Conservation (phyloP, 2,113 vertebrate genomes). For the Promerops cafer region DNA sequence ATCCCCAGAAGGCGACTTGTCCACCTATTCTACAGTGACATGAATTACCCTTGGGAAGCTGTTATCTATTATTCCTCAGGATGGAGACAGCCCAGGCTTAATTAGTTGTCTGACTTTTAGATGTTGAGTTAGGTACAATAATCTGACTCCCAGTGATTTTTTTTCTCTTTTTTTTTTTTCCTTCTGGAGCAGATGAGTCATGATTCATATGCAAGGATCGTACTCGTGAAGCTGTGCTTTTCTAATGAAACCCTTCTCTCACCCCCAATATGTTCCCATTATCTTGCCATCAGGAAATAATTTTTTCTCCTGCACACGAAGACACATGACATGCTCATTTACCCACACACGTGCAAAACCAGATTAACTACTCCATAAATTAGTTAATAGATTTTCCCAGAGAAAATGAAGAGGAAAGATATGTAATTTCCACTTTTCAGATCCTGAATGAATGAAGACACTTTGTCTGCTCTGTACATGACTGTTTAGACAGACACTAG, state of each 20-base stretch:
- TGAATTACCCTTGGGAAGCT: constrained; percentile 7
- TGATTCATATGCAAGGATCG: background rate
- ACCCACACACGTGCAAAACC: background rate
- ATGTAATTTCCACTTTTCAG: background rate
- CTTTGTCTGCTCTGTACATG: background rate
- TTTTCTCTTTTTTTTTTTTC: background rate
- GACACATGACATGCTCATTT: constrained; percentile 25
- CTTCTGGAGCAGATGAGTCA: constrained; percentile 11
- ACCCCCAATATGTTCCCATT: constrained; percentile 32
- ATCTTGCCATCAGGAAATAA: constrained; percentile 41
- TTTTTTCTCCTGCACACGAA: background rate
- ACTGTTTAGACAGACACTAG: background rate
- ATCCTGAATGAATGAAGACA: background rate
- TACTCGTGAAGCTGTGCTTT: background rate
- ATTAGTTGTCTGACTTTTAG: constrained; percentile 39
- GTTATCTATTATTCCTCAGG: constrained; percentile 8
- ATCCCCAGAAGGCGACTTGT: background rate
- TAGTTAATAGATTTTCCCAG: constrained; percentile 47
- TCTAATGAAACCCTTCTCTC: constrained; percentile 3
- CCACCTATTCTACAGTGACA: constrained; percentile 2
- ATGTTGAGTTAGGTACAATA: background rate
- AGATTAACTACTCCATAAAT: constrained; percentile 50
- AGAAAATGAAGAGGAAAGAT: constrained; percentile 34
- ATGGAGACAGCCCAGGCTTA: background rate
- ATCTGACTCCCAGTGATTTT: background rate